These are phyloP conservation scores for Melanotaenia boesemani DNA, from an alignment of 2,797 vertebrate species.

Conservation along the genomic window DNA sequence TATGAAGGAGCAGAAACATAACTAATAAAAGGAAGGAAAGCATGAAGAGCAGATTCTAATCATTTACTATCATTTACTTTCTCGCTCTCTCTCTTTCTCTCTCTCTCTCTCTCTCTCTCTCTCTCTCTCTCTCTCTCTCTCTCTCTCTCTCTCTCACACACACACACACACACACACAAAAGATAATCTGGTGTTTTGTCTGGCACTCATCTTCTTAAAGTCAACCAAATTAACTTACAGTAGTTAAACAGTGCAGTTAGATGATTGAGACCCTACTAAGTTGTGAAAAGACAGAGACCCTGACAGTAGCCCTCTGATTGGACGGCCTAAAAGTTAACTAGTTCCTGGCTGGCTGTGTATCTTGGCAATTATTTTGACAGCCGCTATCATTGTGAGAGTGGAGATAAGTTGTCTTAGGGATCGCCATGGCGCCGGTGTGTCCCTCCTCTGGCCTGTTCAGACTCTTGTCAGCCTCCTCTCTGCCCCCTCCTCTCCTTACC, in stretches of 20 bases:
- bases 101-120: no score
- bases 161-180: no score
- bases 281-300: constrained; percentile 48
- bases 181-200: not conserved
- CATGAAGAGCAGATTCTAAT: not conserved
- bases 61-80: not conserved
- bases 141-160: no score
- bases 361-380: constrained; percentile 88
- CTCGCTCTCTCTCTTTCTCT: no score
- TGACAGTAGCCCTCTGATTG: constrained; percentile 48
- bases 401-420: constrained; percentile 87
- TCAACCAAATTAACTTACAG: not conserved
- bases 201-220: constrained; percentile 1
- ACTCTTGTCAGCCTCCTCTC: constrained; percentile 65
- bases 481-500: constrained; percentile 39
- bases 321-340: constrained; percentile 76
- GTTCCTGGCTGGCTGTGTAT: constrained; percentile 83
- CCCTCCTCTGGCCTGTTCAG: constrained; percentile 79
- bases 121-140: no score
- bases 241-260: constrained; percentile 18
- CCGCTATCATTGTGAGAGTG: constrained; percentile 81
- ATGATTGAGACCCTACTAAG: constrained; percentile 40
- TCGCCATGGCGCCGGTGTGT: constrained; percentile 85
- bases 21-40: not conserved
- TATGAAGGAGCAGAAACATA: not conserved